Base-by-base conservation (phyloP, 2,113 vertebrate genomes). In the Spermophilus dauricus region DNA sequence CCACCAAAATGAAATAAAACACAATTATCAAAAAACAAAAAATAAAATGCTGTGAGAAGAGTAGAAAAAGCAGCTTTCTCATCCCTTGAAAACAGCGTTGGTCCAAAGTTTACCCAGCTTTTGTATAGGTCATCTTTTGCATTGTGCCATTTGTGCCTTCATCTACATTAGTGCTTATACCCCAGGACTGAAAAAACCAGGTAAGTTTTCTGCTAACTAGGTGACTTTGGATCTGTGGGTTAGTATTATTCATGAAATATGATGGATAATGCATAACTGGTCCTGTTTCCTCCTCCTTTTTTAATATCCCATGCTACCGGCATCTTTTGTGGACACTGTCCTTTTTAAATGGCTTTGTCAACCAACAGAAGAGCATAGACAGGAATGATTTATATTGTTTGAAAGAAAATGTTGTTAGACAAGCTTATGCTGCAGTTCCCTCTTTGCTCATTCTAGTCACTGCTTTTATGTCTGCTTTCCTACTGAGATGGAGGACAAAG, bases 371-470 rank as follows among this genome's bases (percentile, higher is more conserved):
- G 45, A 83, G 70, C 8, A 1, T 63, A 85, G 76, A 58, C 56
- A 95, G 39, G 89, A 95, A 88, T 65, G 30, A 92, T 87, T 84
- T 91, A 48, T 83, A 75, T 18, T 67, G 37, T 65, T 95, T 94
- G 92, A 65, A 94, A 85, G 58, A 91, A 81, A 75, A 89, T 88
- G 61, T 72, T 95, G 91, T 90, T 51, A 87, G 63, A 81, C 37
- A 91, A 28, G 10, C 30, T 88, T 96, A 94, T 37, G 28, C 17
- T 45, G 48, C 37, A 80, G 48, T 45, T 42, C 39, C 45, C 73
- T 95, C 51, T 95, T 95, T 95, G 83, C 34, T 76, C 56, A 96
- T 96, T 93, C 86, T 63, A 76, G 65, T 94, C 89, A 86, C 37
- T 72, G 76, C n/a, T 37, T 70, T 83, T 78, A 72, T 73, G 61